phyloP scores from a whole-genome alignment of 2,797 vertebrate species.

The Microtus agrestis region DNA sequence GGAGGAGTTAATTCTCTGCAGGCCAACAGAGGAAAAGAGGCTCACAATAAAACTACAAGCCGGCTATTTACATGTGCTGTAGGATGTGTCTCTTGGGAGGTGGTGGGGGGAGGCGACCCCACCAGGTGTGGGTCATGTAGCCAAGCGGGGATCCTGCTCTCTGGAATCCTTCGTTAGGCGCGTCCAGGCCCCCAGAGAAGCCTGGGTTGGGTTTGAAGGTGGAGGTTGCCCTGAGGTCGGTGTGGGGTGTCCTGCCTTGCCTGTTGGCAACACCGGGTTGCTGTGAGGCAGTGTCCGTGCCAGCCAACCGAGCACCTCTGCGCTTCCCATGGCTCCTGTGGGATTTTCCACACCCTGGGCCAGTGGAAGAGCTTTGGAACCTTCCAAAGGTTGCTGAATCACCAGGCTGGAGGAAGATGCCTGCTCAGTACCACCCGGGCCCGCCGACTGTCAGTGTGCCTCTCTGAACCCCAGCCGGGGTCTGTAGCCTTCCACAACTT shows the following conservation, averaged over 20 bases:
- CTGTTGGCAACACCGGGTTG: background rate
- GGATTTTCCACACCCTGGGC: background rate
- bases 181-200: background rate
- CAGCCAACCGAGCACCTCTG: background rate
- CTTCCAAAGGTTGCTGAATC: background rate
- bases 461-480: background rate
- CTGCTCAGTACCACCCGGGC: background rate
- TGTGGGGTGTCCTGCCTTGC: background rate
- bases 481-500: background rate
- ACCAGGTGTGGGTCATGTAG: background rate
- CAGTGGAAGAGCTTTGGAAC: background rate
- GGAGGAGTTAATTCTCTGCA: background rate
- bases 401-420: background rate
- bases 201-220: background rate
- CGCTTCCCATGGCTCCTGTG: background rate
- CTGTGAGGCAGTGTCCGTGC: background rate
- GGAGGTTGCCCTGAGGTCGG: background rate
- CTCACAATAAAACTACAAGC: background rate
- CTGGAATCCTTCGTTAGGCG: background rate
- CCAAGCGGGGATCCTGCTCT: background rate
- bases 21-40: background rate
- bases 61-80: background rate
- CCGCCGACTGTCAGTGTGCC: background rate
- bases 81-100: too few species aligned
- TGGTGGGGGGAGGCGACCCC: background rate